Evolutionary conservation across 2,888 invertebrate species (phyloP).

Genomic region (Diarsia mendica): DNA sequence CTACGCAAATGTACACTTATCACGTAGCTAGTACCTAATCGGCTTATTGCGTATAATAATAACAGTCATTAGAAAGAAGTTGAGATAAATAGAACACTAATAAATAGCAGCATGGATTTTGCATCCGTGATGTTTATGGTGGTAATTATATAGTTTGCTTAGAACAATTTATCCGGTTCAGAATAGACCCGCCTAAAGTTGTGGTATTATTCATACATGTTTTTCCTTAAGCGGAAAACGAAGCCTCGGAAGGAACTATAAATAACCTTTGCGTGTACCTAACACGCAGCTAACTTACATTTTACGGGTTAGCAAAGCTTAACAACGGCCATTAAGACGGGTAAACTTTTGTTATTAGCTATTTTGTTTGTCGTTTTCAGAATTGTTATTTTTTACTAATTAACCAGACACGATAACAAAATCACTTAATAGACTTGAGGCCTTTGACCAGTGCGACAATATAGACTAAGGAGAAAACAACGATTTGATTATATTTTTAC

Average conservation of each 20-base stretch:
- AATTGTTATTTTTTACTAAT: neutral
- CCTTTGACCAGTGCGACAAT: neutral
- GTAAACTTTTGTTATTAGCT: slow-evolving; percentile 6
- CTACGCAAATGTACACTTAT: slow-evolving; percentile 50
- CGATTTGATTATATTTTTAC: neutral
- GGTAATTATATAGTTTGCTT: slow-evolving; percentile 71
- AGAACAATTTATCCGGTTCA: slow-evolving; percentile 52
- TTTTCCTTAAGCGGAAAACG: slow-evolving; percentile 51
- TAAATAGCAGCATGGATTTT: slow-evolving; percentile 64
- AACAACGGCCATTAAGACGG: slow-evolving; percentile 16
- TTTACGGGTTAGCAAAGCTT: slow-evolving; percentile 3
- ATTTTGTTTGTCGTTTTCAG: neutral
- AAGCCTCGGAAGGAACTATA: slow-evolving; percentile 38
- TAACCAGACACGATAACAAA: slow-evolving; percentile 11
- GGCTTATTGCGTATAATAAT: slow-evolving; percentile 65
- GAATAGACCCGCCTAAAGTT: slow-evolving; percentile 42
- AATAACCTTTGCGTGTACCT: slow-evolving; percentile 29
- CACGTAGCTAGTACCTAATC: slow-evolving; percentile 59
- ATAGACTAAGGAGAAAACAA: neutral
- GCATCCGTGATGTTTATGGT: slow-evolving; percentile 66
- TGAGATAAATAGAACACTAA: slow-evolving; percentile 64
- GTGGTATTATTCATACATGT: slow-evolving; percentile 17
- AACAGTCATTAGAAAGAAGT: slow-evolving; percentile 66
- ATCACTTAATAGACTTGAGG: neutral
- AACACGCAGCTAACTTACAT: slow-evolving; percentile 21